A percentile compares a stretch with the other conserved stretches of the same genome.
Conservation (phyloP, 2,113 vertebrate species). For the Pomatorhinus ruficollis region DNA sequence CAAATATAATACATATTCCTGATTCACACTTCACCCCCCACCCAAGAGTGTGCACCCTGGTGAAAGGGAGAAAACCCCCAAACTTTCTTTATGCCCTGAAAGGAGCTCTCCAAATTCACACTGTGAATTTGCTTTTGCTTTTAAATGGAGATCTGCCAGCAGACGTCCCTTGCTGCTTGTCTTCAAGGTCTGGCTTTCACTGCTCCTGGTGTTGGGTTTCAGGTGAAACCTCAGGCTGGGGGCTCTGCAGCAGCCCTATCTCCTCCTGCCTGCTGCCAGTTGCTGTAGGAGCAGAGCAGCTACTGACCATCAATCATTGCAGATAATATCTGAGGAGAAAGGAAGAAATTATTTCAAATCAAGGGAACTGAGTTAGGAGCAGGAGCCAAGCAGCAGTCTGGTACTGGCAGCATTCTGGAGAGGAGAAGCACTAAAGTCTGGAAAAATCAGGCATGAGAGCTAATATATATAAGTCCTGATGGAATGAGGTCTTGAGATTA, state of each 20-base stretch:
- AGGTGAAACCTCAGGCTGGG: not conserved
- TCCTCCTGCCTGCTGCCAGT: not conserved
- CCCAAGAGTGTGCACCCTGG: rapidly evolving
- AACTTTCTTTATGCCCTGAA: rapidly evolving
- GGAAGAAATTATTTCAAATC: constrained; percentile 44
- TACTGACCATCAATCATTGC: constrained; percentile 26
- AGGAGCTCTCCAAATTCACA: not conserved
- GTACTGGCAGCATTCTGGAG: not conserved
- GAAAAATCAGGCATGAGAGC: not conserved
- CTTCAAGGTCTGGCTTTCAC: not conserved
- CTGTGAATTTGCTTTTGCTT: not conserved
- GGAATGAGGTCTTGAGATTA: not conserved
- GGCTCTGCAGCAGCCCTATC: not conserved
- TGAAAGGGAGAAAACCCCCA: not conserved
- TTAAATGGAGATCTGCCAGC: not conserved
- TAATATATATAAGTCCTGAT: not conserved
- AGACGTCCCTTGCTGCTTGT: not conserved
- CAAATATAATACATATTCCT: not conserved
- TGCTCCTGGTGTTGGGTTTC: not conserved
- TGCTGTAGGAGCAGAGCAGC: not conserved
- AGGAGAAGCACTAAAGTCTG: not conserved
- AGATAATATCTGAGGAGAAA: constrained; percentile 39
- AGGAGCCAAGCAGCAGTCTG: not conserved
- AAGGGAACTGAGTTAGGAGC: not conserved
- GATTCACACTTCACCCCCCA: not conserved